Percentiles rank a stretch among this genome's conserved stretches.
Conservation (phyloP, 2,797 vertebrate genomes). For the Galagoides demidoff region DNA sequence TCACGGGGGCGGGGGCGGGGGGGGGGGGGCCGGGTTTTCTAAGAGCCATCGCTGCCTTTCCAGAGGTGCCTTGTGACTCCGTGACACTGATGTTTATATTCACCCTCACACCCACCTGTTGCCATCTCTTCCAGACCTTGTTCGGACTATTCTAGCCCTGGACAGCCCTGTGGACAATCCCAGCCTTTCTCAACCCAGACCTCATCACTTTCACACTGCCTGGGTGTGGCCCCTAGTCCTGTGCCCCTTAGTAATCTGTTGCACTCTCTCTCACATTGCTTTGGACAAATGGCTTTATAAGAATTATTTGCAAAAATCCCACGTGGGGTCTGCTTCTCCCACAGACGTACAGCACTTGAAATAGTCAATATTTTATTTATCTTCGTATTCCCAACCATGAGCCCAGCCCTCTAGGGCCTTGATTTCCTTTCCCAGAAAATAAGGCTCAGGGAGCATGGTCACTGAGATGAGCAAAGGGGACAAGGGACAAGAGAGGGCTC, state of each 20-base stretch:
- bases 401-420: background rate
- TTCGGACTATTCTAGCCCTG: no score
- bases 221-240: no score
- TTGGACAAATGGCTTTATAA: background rate
- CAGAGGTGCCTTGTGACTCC: background rate
- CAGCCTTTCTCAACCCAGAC: background rate
- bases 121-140: background rate
- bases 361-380: background rate
- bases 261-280: background rate
- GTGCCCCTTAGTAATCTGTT: background rate
- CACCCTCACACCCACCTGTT: fast-evolving
- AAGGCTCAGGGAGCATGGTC: background rate
- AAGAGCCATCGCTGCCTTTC: background rate
- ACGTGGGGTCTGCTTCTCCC: background rate
- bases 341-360: background rate
- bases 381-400: background rate
- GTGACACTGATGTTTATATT: background rate
- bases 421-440: background rate
- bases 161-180: background rate
- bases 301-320: background rate
- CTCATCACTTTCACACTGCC: background rate
- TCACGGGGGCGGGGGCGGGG: background rate
- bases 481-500: background rate
- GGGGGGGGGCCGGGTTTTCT: background rate
- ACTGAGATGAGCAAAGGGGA: background rate